phyloP scores from a whole-genome alignment of 2,113 vertebrate species.

The Saccopteryx leptura region DNA sequence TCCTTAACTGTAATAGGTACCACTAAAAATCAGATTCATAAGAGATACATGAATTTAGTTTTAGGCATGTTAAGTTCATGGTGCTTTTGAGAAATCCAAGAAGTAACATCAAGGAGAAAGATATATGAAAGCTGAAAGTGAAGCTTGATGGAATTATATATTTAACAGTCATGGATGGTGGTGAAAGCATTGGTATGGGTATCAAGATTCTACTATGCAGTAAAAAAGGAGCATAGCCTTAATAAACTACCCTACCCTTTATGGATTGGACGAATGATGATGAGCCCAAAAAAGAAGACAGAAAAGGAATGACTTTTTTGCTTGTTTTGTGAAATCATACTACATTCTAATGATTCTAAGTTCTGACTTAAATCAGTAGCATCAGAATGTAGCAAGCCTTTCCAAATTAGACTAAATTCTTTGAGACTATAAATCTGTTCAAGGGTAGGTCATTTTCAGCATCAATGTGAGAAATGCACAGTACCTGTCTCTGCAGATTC shows the following conservation, averaged over 20 bases:
- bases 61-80: neutral
- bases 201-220: neutral
- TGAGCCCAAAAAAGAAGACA: neutral
- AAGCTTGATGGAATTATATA: neutral
- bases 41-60: neutral
- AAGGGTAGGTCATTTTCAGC: slow-evolving; percentile 14
- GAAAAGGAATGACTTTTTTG: neutral
- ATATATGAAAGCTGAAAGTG: neutral
- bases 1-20: neutral
- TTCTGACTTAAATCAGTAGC: slow-evolving; percentile 8
- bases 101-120: neutral
- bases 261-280: neutral
- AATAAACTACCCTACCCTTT: neutral
- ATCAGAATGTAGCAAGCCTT: neutral
- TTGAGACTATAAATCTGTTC: neutral
- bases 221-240: neutral
- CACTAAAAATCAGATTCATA: neutral
- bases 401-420: slow-evolving; percentile 28
- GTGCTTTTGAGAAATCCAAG: neutral
- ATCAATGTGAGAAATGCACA: slow-evolving; percentile 33
- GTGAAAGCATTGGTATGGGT: neutral
- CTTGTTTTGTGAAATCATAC: neutral
- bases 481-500: neutral
- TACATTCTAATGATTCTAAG: neutral
- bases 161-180: neutral